Evolutionary conservation across 53 echinoderm and acorn worm species (phyloP).

Genomic region (Temnopleurus reevesii): DNA sequence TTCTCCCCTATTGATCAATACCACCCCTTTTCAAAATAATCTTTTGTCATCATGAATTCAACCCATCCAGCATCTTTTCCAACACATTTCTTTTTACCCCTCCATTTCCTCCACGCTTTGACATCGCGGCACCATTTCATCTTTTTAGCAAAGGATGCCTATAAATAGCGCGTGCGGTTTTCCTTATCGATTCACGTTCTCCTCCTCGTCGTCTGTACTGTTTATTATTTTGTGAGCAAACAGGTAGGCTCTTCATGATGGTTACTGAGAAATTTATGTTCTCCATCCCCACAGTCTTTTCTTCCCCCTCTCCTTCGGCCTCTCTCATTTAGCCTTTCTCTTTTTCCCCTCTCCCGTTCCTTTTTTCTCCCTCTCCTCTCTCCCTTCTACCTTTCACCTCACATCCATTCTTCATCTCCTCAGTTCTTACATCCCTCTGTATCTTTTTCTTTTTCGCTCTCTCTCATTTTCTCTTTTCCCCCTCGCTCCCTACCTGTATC

Average conservation of each 20-base stretch:
- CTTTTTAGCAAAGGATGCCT: not conserved
- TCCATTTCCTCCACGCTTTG: not conserved
- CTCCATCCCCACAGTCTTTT: not conserved
- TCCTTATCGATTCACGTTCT: slow-evolving; percentile 2
- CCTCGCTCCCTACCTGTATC: too few relatives aligned
- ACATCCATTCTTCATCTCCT: too few relatives aligned
- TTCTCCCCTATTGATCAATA: too few relatives aligned
- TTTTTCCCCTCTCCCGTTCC: too few relatives aligned
- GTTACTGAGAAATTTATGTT: not conserved
- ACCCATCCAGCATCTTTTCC: slow-evolving; percentile 6
- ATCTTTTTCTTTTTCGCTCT: too few relatives aligned
- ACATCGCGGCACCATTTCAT: not conserved
- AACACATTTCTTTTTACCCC: not conserved
- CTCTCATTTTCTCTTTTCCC: too few relatives aligned
- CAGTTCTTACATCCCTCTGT: too few relatives aligned
- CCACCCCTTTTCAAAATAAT: too few relatives aligned
- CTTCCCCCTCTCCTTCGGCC: not conserved
- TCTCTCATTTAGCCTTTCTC: too few relatives aligned
- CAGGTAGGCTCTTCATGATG: not conserved
- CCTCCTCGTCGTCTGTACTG: not conserved
- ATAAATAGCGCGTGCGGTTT: slow-evolving; percentile 2
- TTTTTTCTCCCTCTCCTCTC: too few relatives aligned
- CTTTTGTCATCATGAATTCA: too few relatives aligned
- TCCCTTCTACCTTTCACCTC: too few relatives aligned
- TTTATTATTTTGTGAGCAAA: slow-evolving; percentile 13